Base-by-base conservation (phyloP, 2,888 invertebrate genomes). In the Nysson spinosus region DNA sequence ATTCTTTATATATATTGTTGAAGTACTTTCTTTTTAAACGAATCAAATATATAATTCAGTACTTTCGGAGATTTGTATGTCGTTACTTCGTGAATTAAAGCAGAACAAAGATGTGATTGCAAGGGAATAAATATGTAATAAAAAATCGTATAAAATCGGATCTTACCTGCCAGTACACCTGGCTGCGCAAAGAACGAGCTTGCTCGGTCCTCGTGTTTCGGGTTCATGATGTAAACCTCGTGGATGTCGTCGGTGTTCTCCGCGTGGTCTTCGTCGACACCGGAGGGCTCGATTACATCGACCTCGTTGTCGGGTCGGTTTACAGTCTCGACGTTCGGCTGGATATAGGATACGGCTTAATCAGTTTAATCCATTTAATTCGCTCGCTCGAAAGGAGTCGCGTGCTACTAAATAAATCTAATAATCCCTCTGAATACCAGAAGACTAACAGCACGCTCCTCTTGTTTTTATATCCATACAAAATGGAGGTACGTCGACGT, bases 151-250 rank as follows among this genome's bases (percentile, higher is more conserved):
- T 6, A 22, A 47, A 32, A 6, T 6, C 1, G 17, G 40, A 9
- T 83, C 87, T 85, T 85, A 96, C 96, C 96, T 88, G 96, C 96
- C 83, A 96, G 91, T 75, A 96, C 96, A 88, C 96, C 96, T 32
- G 96, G 96, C 89, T 96, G 96, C 79, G 96, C 95, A 88, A 97
- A 96, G 92, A 97, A 96, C 85, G 96, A 95, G 87, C 95, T 93
- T 84, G 94, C 93, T 83, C 94, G 91, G 86, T 96, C 95, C 83
- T 94, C 95, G 73, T 92, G 90, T 88, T 94, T 94, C 70, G 92
- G 91, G 89, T 94, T 93, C 95, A 95, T 95, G 88, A 93, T 94
- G 89, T 91, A 90, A 60, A 92, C 93, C 79, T 91, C 92, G 89
- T 89, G 91, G 87, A 90, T 90, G 35, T 82, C 78, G 76, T 85